These are phyloP conservation scores for Phyllostomus hastatus DNA, from an alignment of 2,113 vertebrate species.

Conservation along the genomic window DNA sequence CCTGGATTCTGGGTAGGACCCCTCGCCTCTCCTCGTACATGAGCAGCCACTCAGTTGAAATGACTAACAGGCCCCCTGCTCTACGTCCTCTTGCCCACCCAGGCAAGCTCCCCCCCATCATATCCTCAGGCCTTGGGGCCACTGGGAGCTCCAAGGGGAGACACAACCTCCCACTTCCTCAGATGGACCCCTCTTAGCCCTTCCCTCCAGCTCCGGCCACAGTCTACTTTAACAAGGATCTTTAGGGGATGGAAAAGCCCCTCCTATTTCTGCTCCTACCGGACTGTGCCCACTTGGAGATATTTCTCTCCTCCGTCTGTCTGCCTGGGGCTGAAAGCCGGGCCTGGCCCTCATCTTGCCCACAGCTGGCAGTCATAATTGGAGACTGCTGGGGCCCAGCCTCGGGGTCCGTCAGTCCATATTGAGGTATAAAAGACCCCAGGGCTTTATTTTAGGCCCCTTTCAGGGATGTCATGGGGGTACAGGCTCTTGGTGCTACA, in stretches of 20 bases:
- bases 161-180: neutral
- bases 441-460: neutral
- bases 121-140: neutral
- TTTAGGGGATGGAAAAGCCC: neutral
- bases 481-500: constrained; percentile 62
- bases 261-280: neutral
- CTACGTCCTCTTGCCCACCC: neutral
- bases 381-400: neutral
- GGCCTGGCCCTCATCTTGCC: neutral
- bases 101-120: neutral
- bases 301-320: neutral
- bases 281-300: neutral
- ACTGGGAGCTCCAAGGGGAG: neutral
- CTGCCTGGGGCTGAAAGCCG: neutral
- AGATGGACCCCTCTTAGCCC: neutral
- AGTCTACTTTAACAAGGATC: neutral
- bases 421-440: neutral
- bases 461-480: neutral
- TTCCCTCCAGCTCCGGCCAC: neutral
- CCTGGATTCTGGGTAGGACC: neutral
- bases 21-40: neutral
- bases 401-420: neutral
- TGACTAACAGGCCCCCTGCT: neutral
- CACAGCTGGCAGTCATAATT: neutral
- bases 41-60: neutral